phyloP scores from a whole-genome alignment of 2,113 vertebrate species.

The Corythoichthys haematopterus region DNA sequence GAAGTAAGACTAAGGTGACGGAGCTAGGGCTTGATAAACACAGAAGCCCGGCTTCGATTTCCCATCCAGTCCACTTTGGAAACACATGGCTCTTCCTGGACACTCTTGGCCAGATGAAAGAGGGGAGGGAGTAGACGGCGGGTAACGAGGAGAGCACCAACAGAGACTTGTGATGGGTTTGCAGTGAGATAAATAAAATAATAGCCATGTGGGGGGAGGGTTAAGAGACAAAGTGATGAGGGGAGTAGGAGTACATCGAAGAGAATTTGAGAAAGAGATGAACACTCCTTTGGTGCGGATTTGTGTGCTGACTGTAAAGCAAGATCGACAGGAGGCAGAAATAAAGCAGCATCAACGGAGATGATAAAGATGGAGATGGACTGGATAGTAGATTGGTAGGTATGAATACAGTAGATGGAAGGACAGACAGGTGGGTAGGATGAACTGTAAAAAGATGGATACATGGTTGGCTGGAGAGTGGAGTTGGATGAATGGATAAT shows the following conservation, averaged over 20 bases:
- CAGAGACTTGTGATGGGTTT: slow-evolving; percentile 46
- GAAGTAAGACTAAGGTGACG: slow-evolving; percentile 74
- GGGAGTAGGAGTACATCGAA: slow-evolving; percentile 6
- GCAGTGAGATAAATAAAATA: slow-evolving; percentile 28
- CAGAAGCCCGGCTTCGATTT: slow-evolving; percentile 75
- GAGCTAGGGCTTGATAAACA: slow-evolving; percentile 79
- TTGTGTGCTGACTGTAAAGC: slow-evolving; percentile 16
- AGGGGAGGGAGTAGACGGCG: slow-evolving; percentile 1
- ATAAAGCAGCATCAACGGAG: neutral
- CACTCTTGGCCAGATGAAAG: slow-evolving; percentile 36
- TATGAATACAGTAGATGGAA: neutral
- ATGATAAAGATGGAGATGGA: neutral
- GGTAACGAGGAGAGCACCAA: slow-evolving; percentile 20
- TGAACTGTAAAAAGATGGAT: neutral
- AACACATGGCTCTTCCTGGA: slow-evolving; percentile 74
- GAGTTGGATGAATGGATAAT: neutral
- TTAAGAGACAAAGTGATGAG: slow-evolving; percentile 15
- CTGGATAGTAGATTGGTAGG: neutral
- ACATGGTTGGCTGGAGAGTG: neutral
- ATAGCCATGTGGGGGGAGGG: slow-evolving; percentile 25
- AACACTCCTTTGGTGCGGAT: slow-evolving; percentile 14
- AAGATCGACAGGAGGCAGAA: slow-evolving; percentile 4
- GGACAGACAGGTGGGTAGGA: neutral
- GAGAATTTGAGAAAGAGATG: slow-evolving; percentile 18
- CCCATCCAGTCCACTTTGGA: slow-evolving; percentile 77